Evolutionary conservation across 2,797 vertebrate species (phyloP), one percentile per base, ranked within the genome.

Genomic region (Hybognathus amarus): DNA sequence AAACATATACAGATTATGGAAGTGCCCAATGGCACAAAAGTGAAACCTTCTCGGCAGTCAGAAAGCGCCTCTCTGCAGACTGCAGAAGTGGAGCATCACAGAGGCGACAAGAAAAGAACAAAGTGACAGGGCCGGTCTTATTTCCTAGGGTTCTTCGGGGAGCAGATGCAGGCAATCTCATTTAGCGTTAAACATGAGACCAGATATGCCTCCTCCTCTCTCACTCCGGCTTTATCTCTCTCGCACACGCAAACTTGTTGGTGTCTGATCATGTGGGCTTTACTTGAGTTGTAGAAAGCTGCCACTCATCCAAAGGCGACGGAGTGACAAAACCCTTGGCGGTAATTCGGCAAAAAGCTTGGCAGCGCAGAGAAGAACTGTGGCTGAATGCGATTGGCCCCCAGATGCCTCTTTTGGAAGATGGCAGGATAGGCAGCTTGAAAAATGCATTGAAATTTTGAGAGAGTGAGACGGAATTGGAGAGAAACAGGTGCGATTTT

Each of bases 61-160:
- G 85, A 73, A 61, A 83, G 84, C 79, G 78, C 77, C 71, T 89
- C 70, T 85, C 0, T 6, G 66, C 84, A 76, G 42, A 87, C 45
- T 36, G 33, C 88, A 30, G 63, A 87, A 85, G 83, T 87, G 54
- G 56, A 80, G 77, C 69, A 86, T 85, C 85, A 70, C 27, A 79
- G 89, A 89, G 88, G 84, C 86, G 61, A 93, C 79, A 84, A 85
- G 54, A 85, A 66, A 73, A 82, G 90, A 92, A 92, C 89, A 91
- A 90, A 92, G 88, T 87, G 88, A 85, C 63, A 81, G 63, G 89
- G 86, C 88, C 66, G 75, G 78, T 87, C 89, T 90, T 38, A 86
- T 92, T 92, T 91, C 88, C 85, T 64, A 52, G 56, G 79, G 38
- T 86, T 85, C 85, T 88, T 74, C 38, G 79, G 84, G 92, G 88